A percentile compares a stretch with the other conserved stretches of the same genome.
phyloP scores from a whole-genome alignment of 2,888 invertebrate species.

The Malacosoma neustria region DNA sequence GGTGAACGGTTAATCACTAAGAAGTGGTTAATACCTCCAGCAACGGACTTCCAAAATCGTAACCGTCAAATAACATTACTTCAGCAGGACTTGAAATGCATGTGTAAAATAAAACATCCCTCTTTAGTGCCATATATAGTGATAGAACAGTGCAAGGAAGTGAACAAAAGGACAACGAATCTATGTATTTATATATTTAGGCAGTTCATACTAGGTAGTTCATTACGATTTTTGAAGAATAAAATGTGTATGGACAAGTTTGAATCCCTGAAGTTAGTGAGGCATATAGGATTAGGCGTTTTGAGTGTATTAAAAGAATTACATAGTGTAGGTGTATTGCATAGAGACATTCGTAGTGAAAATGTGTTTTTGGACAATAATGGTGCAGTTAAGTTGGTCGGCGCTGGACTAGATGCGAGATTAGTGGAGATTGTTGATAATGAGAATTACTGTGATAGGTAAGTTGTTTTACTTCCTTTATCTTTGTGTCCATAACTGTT shows the following conservation, averaged over 20 bases:
- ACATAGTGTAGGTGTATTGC: conserved; percentile 87
- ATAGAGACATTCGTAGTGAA: conserved; percentile 85
- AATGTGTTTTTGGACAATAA: conserved; percentile 82
- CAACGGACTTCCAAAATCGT: conserved; percentile 51
- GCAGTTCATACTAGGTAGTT: conserved; percentile 76
- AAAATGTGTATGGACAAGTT: conserved; percentile 34
- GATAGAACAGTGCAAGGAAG: conserved; percentile 79
- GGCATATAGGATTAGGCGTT: conserved; percentile 81
- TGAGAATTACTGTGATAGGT: conserved; percentile 51
- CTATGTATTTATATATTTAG: conserved; percentile 80
- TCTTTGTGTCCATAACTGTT: no score
- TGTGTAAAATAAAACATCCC: conserved; percentile 80
- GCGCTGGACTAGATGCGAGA: conserved; percentile 82
- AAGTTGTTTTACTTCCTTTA: no score
- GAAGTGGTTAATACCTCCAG: conserved; percentile 80
- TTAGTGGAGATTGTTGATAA: conserved; percentile 74
- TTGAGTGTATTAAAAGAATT: conserved; percentile 84
- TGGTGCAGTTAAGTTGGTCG: conserved; percentile 77
- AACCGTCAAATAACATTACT: conserved; percentile 77
- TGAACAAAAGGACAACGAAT: conserved; percentile 34
- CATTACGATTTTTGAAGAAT: conserved; percentile 38
- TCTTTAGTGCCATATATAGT: conserved; percentile 85
- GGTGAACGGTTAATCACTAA: conserved; percentile 83
- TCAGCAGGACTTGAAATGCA: conserved; percentile 85
- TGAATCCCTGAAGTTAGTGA: conserved; percentile 59